phyloP scores from a whole-genome alignment of 2,888 invertebrate genomes.

The Gryllus longicercus region DNA sequence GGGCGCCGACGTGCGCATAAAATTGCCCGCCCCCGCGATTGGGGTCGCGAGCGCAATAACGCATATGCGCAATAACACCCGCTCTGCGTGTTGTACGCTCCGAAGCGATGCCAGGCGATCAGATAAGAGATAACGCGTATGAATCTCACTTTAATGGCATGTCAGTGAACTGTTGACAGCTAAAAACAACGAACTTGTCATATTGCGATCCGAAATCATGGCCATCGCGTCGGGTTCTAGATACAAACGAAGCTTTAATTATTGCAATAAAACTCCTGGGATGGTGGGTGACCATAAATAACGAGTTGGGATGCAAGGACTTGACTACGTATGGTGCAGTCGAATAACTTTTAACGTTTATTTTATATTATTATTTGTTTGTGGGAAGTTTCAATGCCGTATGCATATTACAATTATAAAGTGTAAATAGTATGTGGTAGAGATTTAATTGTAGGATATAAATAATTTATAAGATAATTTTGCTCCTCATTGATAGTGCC shows the following conservation, averaged over 20 bases:
- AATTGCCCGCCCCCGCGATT: not conserved
- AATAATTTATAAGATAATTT: no score
- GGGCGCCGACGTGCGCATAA: not conserved
- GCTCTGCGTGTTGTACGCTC: not conserved
- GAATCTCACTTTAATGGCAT: constrained; percentile 17
- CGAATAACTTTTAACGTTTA: constrained; percentile 4
- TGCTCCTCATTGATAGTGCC: no score
- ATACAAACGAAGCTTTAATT: constrained; percentile 10
- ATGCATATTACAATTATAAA: no score
- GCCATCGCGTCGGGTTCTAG: not conserved
- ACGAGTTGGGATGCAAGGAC: not conserved
- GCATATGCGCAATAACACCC: not conserved
- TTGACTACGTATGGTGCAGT: not conserved
- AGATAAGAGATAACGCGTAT: constrained; percentile 9
- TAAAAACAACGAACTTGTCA: constrained; percentile 17
- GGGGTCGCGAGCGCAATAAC: not conserved
- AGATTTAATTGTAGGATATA: no score
- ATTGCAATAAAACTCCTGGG: constrained; percentile 17
- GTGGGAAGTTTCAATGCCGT: not conserved
- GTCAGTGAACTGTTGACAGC: constrained; percentile 17
- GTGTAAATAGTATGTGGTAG: no score
- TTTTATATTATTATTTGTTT: not conserved
- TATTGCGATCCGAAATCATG: constrained; percentile 17
- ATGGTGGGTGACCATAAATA: not conserved
- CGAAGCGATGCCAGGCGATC: not conserved